Conservation (phyloP, 1,140 invertebrate species). For the Pseudoatta argentina region DNA sequence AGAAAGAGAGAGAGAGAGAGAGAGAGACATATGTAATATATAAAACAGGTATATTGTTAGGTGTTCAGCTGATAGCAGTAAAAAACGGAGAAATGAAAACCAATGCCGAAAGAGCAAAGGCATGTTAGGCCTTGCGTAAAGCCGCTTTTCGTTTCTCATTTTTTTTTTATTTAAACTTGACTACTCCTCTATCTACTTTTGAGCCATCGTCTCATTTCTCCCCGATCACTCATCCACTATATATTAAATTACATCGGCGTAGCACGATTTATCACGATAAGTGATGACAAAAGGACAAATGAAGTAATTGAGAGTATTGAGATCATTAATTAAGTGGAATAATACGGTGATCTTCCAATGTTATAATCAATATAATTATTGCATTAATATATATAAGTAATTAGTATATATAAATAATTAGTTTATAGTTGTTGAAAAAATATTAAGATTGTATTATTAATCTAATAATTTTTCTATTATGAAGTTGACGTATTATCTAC, state of each 20-base stretch:
- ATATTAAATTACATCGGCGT: slow-evolving; percentile 50
- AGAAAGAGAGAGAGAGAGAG: slow-evolving; percentile 26
- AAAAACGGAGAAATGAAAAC: slow-evolving; percentile 71
- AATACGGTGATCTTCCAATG: background rate
- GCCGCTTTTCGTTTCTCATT: slow-evolving; percentile 43
- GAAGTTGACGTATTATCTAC: background rate
- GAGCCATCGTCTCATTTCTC: slow-evolving; percentile 66
- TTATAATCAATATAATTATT: background rate
- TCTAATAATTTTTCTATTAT: background rate
- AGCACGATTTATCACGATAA: slow-evolving; percentile 8
- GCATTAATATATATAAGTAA: background rate
- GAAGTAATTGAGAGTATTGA: slow-evolving; percentile 8
- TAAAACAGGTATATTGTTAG: slow-evolving; percentile 54
- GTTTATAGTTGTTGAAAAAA: background rate
- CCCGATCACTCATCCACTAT: slow-evolving; percentile 56
- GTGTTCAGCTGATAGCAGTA: slow-evolving; percentile 46
- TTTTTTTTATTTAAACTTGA: slow-evolving; percentile 47
- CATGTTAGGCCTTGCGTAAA: slow-evolving; percentile 58
- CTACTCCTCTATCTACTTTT: slow-evolving; percentile 36
- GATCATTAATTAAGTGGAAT: background rate
- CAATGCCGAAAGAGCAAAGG: slow-evolving; percentile 68
- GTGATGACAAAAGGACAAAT: background rate
- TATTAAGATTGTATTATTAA: background rate
- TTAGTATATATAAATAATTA: background rate
- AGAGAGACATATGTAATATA: slow-evolving; percentile 24